Percentiles rank a stretch among this genome's conserved stretches.
Conservation (phyloP, 2,888 invertebrate species). For the Athrips mouffetella region DNA sequence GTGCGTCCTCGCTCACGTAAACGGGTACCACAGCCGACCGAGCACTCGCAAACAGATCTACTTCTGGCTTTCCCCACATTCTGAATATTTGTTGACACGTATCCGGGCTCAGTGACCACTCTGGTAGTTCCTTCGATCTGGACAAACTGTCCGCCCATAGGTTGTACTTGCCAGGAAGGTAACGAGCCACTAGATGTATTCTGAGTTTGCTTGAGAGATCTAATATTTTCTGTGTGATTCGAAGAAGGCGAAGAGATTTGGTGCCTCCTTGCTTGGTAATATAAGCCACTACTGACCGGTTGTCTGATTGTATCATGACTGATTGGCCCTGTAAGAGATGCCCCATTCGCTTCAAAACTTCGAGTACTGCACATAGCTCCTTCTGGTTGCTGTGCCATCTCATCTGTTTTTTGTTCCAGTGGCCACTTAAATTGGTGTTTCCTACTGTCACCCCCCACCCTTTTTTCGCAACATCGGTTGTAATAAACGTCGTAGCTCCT, state of each 20-base stretch:
- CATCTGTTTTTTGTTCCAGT: constrained; percentile 16
- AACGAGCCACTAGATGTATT: constrained; percentile 3
- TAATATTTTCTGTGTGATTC: constrained; percentile 10
- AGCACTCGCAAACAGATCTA: neutral
- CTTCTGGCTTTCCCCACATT: neutral
- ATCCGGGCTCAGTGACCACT: neutral
- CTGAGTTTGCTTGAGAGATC: neutral
- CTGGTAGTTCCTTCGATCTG: constrained; percentile 18
- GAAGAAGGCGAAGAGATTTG: constrained; percentile 13
- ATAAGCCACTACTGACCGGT: constrained; percentile 22
- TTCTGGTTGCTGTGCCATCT: constrained; percentile 26
- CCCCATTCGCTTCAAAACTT: neutral
- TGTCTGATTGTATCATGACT: constrained; percentile 25
- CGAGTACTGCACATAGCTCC: constrained; percentile 17
- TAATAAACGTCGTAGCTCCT: neutral
- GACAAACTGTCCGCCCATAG: constrained; percentile 24
- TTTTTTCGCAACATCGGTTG: constrained; percentile 21
- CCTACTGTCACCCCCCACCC: constrained; percentile 25
- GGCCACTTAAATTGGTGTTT: neutral
- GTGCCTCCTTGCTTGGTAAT: constrained; percentile 26
- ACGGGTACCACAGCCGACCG: neutral
- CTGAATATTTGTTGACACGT: neutral
- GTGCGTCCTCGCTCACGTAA: neutral
- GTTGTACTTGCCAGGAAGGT: constrained; percentile 25
- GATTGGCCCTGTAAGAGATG: neutral